A percentile compares a stretch with the other conserved stretches of the same genome.
phyloP scores from a whole-genome alignment of 2,113 vertebrate genomes.

The Centropristis striata region DNA sequence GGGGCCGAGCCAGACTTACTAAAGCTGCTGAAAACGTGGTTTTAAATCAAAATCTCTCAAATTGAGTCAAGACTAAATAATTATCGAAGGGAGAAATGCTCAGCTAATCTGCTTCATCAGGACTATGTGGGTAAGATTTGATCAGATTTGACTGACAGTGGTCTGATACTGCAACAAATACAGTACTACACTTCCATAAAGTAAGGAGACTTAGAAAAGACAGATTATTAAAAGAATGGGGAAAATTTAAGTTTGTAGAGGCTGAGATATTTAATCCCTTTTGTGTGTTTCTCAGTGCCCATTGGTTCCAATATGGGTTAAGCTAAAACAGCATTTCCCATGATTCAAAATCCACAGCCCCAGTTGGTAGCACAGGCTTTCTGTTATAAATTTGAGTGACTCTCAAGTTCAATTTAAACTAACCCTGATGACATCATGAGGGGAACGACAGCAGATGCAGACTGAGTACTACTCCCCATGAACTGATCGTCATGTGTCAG shows the following conservation, averaged over 20 bases:
- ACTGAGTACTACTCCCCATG: background rate
- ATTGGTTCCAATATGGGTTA: background rate
- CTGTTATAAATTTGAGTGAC: background rate
- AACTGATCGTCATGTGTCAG: background rate
- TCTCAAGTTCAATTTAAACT: background rate
- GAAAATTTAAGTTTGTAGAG: background rate
- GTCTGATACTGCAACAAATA: background rate
- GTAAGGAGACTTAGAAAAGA: background rate
- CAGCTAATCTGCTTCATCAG: background rate
- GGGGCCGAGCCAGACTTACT: background rate
- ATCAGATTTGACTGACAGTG: background rate
- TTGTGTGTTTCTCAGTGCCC: background rate
- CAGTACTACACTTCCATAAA: background rate
- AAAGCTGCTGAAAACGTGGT: background rate
- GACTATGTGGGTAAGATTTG: background rate
- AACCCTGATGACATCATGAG: background rate
- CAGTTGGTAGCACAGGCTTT: background rate
- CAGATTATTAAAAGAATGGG: background rate
- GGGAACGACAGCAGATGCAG: background rate
- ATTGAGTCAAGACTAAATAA: background rate
- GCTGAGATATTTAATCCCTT: background rate
- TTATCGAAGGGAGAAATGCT: background rate
- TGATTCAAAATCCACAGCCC: background rate
- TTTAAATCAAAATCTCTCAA: background rate
- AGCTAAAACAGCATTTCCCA: conserved; percentile 3